Base-by-base conservation (phyloP, 2,888 invertebrate genomes). In the Lampropteryx suffumata region DNA sequence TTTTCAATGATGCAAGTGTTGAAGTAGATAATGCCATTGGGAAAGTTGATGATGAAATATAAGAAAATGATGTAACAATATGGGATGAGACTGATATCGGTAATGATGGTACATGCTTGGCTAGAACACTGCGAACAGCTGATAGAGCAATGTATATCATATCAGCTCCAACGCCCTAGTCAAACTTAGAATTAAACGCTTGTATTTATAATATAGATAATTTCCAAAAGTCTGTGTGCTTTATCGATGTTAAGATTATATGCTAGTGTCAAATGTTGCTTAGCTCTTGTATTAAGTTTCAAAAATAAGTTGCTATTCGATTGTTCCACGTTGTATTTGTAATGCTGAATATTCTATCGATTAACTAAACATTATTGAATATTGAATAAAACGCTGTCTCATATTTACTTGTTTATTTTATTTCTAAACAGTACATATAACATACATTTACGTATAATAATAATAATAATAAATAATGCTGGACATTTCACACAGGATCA, bases 301-400 rank as follows among this genome's bases (percentile, higher is more conserved):
- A 74, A 78, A 79, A 76, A 73, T 73, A 71, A 76, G 79, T 90
- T 89, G 90, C 90, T 73, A 77, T 86, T 85, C 74, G 66, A 83
- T 86, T 84, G 81, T 87, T 90, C 87, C 82, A 82, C 79, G 89
- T 90, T 90, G 87, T 90, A 88, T 89, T 89, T 89, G 83, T 89
- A 87, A 85, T 78, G 87, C 88, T 88, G 73, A 81, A 88, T 90
- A 89, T 89, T 90, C 84, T 90, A 90, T 89, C 75, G 76, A 87
- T 83, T 76, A 78, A 81, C 83, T 55, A 53, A 76, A 78, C 82
- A 84, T 81, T 86, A 86, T 87, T 87, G 79, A 85, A 85, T 86
- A 86, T 85, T 88, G 73, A 89, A 87, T 89, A 88, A 87, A 88
- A 84, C 72, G 88, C 87, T 88, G 85, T 88, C 88, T 88, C 86